Base-by-base conservation (phyloP, 2,797 vertebrate genomes). In the Premnoplex brunnescens region DNA sequence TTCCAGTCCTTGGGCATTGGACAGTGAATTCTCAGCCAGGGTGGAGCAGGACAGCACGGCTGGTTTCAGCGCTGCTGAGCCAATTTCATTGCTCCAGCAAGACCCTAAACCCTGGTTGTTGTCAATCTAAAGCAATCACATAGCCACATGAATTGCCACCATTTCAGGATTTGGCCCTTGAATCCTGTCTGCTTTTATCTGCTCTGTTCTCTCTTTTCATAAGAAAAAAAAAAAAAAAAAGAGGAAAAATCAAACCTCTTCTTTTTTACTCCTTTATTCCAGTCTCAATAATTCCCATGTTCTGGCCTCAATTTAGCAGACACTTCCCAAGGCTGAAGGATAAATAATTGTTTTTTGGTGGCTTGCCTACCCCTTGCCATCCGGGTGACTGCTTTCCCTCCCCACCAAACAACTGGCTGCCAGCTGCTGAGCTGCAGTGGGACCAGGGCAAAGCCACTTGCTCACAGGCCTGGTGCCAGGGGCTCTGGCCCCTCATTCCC, bases 291-390 rank as follows among this genome's bases (percentile, higher is more conserved):
- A 0, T 73, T 64, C 60, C 48, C 34, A 12, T 28, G 22, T 83
- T 89, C 84, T 90, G 85, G 43, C 44, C 41, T 56, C 52, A 51
- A 34, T 85, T 91, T 78, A 76, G 60, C 88, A 92, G 69, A n/a
- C 37, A 52, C 43, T 23, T 96, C 87, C 79, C 7, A 2, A 84
- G 66, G 82, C 66, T 85, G 54, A 54, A 68, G 76, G 37, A 92
- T 54, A 88, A 89, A 28, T 62, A 88, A 77, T 49, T 91, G 85
- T 32, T 86, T 91, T 91, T 86, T 78, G 60, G 78, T 95, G 85
- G 43, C 62, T 88, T 0, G 0, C 51, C 48, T 95, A 44, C 64
- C 64, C 37, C 39, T 85, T 46, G 44, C 36, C 36, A 43, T 66
- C 75, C 0, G 0, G 3, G 37, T 63, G 77, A 28, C 64, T 55